phyloP scores from a whole-genome alignment of 2,888 invertebrate genomes.

The Torymus tubicola region DNA sequence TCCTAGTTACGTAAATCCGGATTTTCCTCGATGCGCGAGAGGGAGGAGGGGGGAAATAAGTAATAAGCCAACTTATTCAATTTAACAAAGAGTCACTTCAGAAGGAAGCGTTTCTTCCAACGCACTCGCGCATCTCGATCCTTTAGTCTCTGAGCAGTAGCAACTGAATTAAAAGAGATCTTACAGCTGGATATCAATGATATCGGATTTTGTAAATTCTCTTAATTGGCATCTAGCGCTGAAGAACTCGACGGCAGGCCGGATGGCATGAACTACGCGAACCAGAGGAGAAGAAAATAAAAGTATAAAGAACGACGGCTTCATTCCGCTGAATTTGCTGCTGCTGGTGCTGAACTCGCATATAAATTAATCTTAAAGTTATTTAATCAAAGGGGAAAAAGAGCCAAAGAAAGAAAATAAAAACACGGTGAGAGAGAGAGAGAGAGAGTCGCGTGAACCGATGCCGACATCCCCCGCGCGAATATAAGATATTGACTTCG shows the following conservation, averaged over 20 bases:
- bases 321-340: too few relatives aligned
- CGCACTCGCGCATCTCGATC: not conserved
- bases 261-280: not conserved
- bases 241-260: slow-evolving; percentile 31
- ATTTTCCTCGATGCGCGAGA: slow-evolving; percentile 3
- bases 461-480: not conserved
- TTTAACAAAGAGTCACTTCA: slow-evolving; percentile 22
- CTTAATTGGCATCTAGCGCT: slow-evolving; percentile 67
- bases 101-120: not conserved
- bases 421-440: not conserved
- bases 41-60: slow-evolving; percentile 14
- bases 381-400: slow-evolving; percentile 70
- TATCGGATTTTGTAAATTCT: slow-evolving; percentile 69
- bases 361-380: slow-evolving; percentile 72
- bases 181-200: slow-evolving; percentile 29
- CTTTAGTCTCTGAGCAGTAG: not conserved
- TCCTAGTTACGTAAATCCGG: slow-evolving; percentile 12
- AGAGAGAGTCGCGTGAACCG: not conserved
- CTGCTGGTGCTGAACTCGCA: slow-evolving; percentile 3
- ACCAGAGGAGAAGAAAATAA: slow-evolving; percentile 60
- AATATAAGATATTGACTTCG: slow-evolving; percentile 4
- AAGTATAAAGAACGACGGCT: too few relatives aligned
- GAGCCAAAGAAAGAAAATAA: too few relatives aligned
- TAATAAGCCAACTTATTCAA: slow-evolving; percentile 26
- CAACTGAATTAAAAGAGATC: not conserved